These are phyloP conservation scores for Ligdia adustata DNA, from an alignment of 2,888 invertebrate species.

Conservation along the genomic window DNA sequence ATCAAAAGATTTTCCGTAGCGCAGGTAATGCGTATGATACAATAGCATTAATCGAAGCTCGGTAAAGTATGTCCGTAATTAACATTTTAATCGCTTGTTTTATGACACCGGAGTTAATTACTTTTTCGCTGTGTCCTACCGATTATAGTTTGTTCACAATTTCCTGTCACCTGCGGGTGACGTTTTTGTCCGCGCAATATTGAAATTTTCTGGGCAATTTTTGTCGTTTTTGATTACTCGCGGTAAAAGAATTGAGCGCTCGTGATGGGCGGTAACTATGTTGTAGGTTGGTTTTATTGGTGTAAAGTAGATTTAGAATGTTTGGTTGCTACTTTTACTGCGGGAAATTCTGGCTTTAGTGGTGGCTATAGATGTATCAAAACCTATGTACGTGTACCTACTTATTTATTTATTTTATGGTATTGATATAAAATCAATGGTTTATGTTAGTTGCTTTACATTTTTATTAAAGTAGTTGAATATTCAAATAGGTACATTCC, in stretches of 20 bases:
- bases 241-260: background rate
- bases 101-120: constrained; percentile 46
- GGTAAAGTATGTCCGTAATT: constrained; percentile 45
- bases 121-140: constrained; percentile 24
- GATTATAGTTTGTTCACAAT: constrained; percentile 32
- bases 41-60: constrained; percentile 37
- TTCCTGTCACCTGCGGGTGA: constrained; percentile 30
- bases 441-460: too few species aligned
- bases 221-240: constrained; percentile 15
- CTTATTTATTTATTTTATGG: too few species aligned
- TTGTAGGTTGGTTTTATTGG: background rate
- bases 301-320: background rate
- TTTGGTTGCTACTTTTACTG: too few species aligned
- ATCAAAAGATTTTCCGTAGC: background rate
- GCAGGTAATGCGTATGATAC: constrained; percentile 35
- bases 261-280: background rate
- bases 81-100: constrained; percentile 53
- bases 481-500: too few species aligned
- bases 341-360: too few species aligned
- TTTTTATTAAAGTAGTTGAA: too few species aligned
- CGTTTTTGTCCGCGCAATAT: constrained; percentile 24
- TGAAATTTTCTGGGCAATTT: constrained; percentile 21
- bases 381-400: too few species aligned
- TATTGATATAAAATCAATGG: too few species aligned
- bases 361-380: too few species aligned